Evolutionary conservation across 1,140 invertebrate genomes (phyloP).

Genomic region (Sitodiplosis mosellana): DNA sequence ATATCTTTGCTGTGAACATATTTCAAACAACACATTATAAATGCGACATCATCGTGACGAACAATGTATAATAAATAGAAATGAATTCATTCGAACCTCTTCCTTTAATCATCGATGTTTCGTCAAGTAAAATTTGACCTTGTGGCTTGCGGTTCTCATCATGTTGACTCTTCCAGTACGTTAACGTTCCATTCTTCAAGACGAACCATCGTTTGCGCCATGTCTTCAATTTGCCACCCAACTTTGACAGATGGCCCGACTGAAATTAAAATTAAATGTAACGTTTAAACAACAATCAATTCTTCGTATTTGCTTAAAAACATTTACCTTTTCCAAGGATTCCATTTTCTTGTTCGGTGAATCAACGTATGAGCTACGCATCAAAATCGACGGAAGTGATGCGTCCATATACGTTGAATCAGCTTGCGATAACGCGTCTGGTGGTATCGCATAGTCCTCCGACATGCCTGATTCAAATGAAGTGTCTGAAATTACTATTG

Average conservation of each 20-base stretch:
- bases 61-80: no score
- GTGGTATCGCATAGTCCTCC: conserved; percentile 89
- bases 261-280: conserved; percentile 4
- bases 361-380: conserved; percentile 43
- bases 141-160: conserved; percentile 73
- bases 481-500: conserved; percentile 46
- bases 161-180: conserved; percentile 87
- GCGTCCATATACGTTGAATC: conserved; percentile 53
- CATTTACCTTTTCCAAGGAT: conserved; percentile 59
- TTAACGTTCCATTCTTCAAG: conserved; percentile 73
- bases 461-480: conserved; percentile 85
- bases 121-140: conserved; percentile 78
- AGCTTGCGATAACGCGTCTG: conserved; percentile 61
- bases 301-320: conserved; percentile 53
- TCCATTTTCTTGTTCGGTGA: conserved; percentile 50
- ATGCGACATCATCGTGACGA: no score
- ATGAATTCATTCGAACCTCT: no score
- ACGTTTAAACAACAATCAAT: neutral
- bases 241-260: conserved; percentile 79
- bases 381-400: conserved; percentile 43
- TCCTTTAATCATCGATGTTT: no score
- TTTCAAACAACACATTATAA: no score
- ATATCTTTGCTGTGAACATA: no score
- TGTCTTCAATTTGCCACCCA: conserved; percentile 88
- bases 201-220: conserved; percentile 92